Evolutionary conservation across 2,888 invertebrate species (phyloP), one percentile per base, ranked within the genome.

Genomic region (Margaritifera margaritifera): DNA sequence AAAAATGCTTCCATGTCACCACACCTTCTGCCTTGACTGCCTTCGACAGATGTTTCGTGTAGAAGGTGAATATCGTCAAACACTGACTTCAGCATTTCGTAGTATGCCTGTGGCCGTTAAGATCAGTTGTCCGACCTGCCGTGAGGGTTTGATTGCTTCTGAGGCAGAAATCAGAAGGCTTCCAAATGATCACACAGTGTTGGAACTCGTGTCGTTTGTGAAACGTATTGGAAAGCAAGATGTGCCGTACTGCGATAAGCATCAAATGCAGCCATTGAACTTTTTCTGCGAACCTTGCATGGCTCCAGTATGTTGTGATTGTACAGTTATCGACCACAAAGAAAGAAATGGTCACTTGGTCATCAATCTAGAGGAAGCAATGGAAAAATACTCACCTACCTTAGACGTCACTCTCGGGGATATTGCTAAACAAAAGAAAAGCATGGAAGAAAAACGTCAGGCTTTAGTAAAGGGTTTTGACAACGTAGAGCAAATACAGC

Each of bases 11-110:
- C 87, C 88, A 22, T 89, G 89, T 69, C 89, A 89, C 65, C 89
- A 89, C 78, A 89, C 89, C 2, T 89, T 89, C 80, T 89, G 89
- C 72, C 79, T 89, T 68, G 86, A 87, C 55, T 89, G 89, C 62
- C 81, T 89, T 19, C 80, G 84, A 69, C 86, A 88, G 77, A 86
- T 87, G 85, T 86, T 84, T 71, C 79, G 86, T 6, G 86, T 86
- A 20, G 86, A 86, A 69, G 85, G 86, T 4, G 86, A 86, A 68
- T 85, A 82, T 67, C 71, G 86, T 20, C 85, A 85, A 65, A 81
- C 81, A 6, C 75, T 86, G 27, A 84, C 84, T 8, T 84, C 84
- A 2, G 86, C 84, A 4, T 86, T 85, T 70, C 75, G 85, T 6
- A 80, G 77, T 63, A 84, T 86, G 85, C 86, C 86, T 4, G 72